Evolutionary conservation across 2,888 invertebrate genomes (phyloP).

Genomic region (Drosophila stalkeri): DNA sequence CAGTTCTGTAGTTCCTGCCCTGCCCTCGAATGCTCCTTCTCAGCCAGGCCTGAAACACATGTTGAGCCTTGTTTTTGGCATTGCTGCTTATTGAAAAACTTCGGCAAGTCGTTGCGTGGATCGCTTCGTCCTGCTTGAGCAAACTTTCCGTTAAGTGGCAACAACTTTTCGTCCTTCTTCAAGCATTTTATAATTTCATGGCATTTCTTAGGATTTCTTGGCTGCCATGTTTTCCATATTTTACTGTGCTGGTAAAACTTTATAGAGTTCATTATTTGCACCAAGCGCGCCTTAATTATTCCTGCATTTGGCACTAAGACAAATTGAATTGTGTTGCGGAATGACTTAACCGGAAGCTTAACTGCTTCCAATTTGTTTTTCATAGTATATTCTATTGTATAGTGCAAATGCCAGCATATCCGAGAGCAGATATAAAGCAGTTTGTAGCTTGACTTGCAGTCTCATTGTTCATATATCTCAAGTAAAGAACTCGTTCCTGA

Average conservation of each 20-base stretch:
- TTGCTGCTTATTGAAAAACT: conserved; percentile 57
- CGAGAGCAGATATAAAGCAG: neutral
- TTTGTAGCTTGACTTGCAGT: neutral
- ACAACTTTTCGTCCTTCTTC: conserved; percentile 34
- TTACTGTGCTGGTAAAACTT: conserved; percentile 47
- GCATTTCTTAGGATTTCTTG: conserved; percentile 20
- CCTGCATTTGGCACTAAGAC: conserved; percentile 30
- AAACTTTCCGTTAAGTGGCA: conserved; percentile 51
- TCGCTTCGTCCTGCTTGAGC: conserved; percentile 21
- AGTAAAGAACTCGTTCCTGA: neutral
- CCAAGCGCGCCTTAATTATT: conserved; percentile 49
- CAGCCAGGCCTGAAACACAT: conserved; percentile 40
- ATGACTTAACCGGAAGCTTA: conserved; percentile 18
- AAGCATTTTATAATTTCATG: conserved; percentile 50
- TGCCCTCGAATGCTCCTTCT: neutral
- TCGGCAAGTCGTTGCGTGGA: conserved; percentile 33
- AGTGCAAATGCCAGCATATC: conserved; percentile 27
- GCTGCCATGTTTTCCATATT: conserved; percentile 27
- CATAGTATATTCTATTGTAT: too few relatives aligned
- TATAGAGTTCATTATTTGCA: conserved; percentile 50
- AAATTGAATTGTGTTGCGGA: conserved; percentile 42
- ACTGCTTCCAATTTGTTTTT: conserved; percentile 29
- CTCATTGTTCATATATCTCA: neutral
- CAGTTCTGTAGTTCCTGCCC: conserved; percentile 30
- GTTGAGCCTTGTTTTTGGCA: conserved; percentile 54